These are phyloP conservation scores for Stenotaenia linearis DNA, from an alignment of 2,888 invertebrate genomes.

Conservation along the genomic window DNA sequence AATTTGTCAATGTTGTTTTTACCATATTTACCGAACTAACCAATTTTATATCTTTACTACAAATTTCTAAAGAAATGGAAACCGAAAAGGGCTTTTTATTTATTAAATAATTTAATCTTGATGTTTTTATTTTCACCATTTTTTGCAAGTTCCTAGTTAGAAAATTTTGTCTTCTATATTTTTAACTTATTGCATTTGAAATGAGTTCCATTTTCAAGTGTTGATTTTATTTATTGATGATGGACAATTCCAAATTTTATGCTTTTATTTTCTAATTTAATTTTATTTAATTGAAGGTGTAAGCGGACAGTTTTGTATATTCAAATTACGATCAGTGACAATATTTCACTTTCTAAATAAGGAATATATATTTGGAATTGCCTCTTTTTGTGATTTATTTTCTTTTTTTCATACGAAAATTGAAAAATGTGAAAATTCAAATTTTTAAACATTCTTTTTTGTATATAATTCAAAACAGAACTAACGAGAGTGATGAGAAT, in stretches of 20 bases:
- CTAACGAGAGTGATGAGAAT: neutral
- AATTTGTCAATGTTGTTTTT: neutral
- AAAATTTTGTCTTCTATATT: neutral
- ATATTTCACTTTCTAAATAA: neutral
- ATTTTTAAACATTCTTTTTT: neutral
- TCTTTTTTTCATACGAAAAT: neutral
- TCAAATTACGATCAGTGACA: neutral
- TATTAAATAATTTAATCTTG: constrained; percentile 10
- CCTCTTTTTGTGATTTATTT: neutral
- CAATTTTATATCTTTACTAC: constrained; percentile 12
- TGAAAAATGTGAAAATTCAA: neutral
- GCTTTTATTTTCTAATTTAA: neutral
- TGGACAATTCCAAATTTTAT: neutral
- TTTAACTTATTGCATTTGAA: neutral
- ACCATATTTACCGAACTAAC: constrained; percentile 16
- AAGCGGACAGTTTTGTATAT: neutral
- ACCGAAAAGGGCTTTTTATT: neutral
- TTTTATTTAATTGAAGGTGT: neutral
- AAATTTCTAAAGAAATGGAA: neutral
- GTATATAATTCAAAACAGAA: neutral
- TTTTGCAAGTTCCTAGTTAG: constrained; percentile 26
- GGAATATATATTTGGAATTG: neutral
- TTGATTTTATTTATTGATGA: constrained; percentile 14
- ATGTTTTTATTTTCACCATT: constrained; percentile 13
- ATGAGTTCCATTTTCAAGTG: neutral